Conservation (phyloP, 1,140 invertebrate genomes). For the Euwallacea similis region DNA sequence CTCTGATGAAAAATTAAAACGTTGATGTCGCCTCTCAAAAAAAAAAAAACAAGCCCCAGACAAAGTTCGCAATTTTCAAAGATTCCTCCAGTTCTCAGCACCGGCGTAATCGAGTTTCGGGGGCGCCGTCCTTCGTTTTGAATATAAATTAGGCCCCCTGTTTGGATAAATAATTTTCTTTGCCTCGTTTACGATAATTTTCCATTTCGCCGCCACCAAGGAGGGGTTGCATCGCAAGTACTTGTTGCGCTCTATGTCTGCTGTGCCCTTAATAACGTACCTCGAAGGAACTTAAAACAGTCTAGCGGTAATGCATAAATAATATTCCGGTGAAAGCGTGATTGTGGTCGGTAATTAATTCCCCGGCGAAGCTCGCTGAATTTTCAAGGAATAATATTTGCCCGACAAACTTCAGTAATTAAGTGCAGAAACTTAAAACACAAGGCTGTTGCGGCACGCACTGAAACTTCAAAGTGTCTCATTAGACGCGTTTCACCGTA, state of each 20-base stretch:
- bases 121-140: conserved; percentile 6
- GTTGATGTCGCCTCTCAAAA: not conserved
- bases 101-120: conserved; percentile 7
- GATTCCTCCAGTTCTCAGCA: not conserved
- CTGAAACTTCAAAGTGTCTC: not conserved
- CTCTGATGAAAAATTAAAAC: conserved; percentile 5
- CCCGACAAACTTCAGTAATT: conserved; percentile 2
- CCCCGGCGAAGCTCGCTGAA: not conserved
- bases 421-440: conserved; percentile 1
- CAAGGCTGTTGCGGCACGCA: not conserved
- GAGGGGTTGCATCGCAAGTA: not conserved
- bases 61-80: conserved; percentile 4
- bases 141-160: conserved; percentile 8
- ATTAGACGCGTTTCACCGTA: not conserved
- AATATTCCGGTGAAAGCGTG: not conserved
- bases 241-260: not conserved
- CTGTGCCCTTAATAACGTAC: not conserved
- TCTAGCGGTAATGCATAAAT: not conserved
- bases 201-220: conserved; percentile 1
- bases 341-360: not conserved
- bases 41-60: conserved; percentile 2
- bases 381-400: conserved; percentile 2
- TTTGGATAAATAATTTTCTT: conserved; percentile 15
- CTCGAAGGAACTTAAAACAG: not conserved
- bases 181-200: not conserved